phyloP scores from a whole-genome alignment of 1,140 invertebrate species.

The Pristionchus pacificus region DNA sequence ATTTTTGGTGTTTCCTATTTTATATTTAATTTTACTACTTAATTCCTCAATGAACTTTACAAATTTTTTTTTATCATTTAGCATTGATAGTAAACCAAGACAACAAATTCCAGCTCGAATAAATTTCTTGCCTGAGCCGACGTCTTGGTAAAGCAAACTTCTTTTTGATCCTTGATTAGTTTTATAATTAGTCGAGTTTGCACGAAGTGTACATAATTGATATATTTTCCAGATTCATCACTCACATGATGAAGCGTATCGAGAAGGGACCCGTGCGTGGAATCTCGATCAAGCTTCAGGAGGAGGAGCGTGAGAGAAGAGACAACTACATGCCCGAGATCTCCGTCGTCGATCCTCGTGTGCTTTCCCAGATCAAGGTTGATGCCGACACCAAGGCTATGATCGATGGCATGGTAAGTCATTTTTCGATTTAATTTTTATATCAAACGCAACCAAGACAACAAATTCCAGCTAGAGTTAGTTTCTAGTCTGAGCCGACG shows the following conservation, averaged over 20 bases:
- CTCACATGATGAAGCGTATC: conserved; percentile 98
- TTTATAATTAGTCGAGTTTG: background rate
- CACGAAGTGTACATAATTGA: too few species aligned
- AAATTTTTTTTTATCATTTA: too few species aligned
- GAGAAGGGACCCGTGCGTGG: conserved; percentile 90
- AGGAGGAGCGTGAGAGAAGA: conserved; percentile 94
- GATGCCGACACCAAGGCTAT: conserved; percentile 96
- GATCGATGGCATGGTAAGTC: conserved; percentile 80
- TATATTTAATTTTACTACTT: too few species aligned
- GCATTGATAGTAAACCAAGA: too few species aligned
- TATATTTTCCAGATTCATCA: conserved; percentile 81
- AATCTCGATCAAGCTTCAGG: conserved; percentile 97
- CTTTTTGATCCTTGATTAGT: background rate
- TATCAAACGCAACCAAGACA: conserved; percentile 15
- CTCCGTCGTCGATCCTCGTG: conserved; percentile 77
- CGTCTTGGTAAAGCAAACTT: background rate
- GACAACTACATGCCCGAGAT: conserved; percentile 94
- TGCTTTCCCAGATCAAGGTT: conserved; percentile 90
- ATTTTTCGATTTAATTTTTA: conserved; percentile 3
- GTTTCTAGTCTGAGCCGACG: background rate
- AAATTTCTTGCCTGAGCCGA: background rate
- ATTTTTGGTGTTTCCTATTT: conserved; percentile 73
- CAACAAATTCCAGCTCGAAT: conserved; percentile 13
- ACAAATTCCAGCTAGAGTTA: conserved; percentile 13
- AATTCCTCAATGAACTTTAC: too few species aligned